Evolutionary conservation across 2,797 vertebrate species (phyloP).

Genomic region (Pitangus sulphuratus): DNA sequence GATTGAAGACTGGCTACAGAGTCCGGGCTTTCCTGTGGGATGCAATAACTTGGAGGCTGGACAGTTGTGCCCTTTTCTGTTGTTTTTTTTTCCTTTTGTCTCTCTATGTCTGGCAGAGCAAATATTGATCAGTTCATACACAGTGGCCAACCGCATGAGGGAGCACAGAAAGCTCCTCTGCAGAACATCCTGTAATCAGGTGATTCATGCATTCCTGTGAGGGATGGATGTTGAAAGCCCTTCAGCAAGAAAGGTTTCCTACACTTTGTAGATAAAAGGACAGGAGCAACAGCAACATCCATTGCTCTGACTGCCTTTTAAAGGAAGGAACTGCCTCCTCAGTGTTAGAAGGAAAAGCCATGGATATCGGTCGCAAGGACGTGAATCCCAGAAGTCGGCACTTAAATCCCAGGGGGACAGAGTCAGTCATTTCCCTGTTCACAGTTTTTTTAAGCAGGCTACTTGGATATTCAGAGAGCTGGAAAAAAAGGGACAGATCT

Average conservation of each 20-base stretch:
- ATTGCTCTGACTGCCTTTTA: not conserved
- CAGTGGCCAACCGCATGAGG: not conserved
- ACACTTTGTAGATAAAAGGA: not conserved
- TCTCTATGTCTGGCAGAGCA: not conserved
- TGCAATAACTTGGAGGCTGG: not conserved
- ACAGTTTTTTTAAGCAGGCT: not conserved
- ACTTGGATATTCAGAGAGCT: not conserved
- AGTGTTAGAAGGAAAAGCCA: not conserved
- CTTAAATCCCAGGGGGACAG: not conserved
- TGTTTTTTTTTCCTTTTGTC: rapidly evolving
- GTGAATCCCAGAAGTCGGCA: not conserved
- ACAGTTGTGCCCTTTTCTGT: not conserved
- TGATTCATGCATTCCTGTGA: not conserved
- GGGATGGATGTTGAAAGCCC: constrained; percentile 8
- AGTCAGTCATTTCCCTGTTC: not conserved
- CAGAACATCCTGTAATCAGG: not conserved
- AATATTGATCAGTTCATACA: not conserved
- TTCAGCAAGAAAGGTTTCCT: not conserved
- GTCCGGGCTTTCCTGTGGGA: not conserved
- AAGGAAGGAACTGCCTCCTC: not conserved
- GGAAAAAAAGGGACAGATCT: not conserved
- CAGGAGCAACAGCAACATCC: not conserved
- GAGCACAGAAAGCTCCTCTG: not conserved
- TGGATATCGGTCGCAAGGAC: not conserved
- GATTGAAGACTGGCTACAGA: not conserved